These are phyloP conservation scores for Limulus polyphemus DNA, from an alignment of 2,888 invertebrate genomes.

Conservation along the genomic window DNA sequence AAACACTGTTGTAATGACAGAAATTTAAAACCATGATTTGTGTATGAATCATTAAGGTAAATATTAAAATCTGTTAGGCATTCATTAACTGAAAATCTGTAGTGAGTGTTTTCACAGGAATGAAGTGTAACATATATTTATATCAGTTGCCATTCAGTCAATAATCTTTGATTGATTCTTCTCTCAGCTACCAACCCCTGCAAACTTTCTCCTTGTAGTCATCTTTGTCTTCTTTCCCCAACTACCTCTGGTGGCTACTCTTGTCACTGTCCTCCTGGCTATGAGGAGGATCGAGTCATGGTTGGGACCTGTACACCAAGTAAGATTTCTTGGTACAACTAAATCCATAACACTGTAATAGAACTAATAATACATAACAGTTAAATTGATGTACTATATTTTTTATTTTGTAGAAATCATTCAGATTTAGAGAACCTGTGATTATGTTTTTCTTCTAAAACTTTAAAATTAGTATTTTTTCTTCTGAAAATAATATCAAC, in stretches of 20 bases:
- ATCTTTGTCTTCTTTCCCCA: constrained; percentile 82
- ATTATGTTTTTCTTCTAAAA: too few relatives aligned
- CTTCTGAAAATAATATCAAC: too few relatives aligned
- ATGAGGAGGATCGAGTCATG: constrained; percentile 29
- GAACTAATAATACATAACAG: too few relatives aligned
- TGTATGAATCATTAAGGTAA: background rate
- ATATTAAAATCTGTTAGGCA: constrained; percentile 2
- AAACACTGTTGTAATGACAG: too few relatives aligned
- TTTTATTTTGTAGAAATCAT: too few relatives aligned
- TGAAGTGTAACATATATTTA: background rate
- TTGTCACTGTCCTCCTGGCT: constrained; percentile 87
- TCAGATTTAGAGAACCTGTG: too few relatives aligned
- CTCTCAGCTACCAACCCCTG: constrained; percentile 54
- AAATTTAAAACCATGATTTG: too few relatives aligned
- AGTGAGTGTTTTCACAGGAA: background rate
- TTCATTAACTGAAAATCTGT: background rate
- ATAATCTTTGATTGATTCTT: constrained; percentile 9
- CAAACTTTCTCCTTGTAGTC: constrained; percentile 60
- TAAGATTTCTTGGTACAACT: background rate
- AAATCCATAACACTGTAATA: too few relatives aligned
- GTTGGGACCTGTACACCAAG: constrained; percentile 26
- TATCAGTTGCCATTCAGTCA: background rate
- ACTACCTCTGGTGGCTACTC: constrained; percentile 51
- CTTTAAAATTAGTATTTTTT: too few relatives aligned
- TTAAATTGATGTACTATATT: too few relatives aligned